Evolutionary conservation across 2,888 invertebrate species (phyloP), one percentile per base, ranked within the genome.

Genomic region (Drosophila algonquin): DNA sequence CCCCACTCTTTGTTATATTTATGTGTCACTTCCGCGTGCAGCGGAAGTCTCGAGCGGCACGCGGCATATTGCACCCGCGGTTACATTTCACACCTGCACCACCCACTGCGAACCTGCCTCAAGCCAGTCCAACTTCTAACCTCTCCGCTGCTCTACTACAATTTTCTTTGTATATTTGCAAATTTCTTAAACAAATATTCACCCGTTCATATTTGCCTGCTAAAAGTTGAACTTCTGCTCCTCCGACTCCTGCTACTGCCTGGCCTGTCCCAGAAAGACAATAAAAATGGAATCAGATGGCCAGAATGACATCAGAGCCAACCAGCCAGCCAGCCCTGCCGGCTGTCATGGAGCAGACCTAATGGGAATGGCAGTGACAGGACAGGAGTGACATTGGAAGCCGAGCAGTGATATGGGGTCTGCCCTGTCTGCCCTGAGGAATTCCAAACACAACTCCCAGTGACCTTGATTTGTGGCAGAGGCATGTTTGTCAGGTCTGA

Each of bases 21-120:
- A 40, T 85, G 81, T 89, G 89, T 84, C 84, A 89, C 72, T 89
- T 89, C 87, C 89, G 88, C 47, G 53, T 60, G 69, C 63, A 63
- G 48, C 63, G 59, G 61, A 57, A 54, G 77, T 77, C 65, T 48
- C 55, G 52, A 55, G 75, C 46, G 71, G 60, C 73, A 79, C 75
- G 63, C 70, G 70, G 40, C 67, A 53, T 30, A 47, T 47, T 57
- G 54, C 65, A 58, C 65, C 63, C 9, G 48, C 0, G 24, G 69
- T 24, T 27, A 40, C 58, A 60, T 55, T 52, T 70, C 52, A 44
- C 67, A 71, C 71, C 55, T 51, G 16, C 10, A 7, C 45, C 45
- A 21, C 35, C 24, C 69, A 40, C n/a, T n/a, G n/a, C 14, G 35
- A 40, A 5, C 35, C 35, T 40, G 12, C 40, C 14, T 6, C 14